Conservation (phyloP, 2,113 vertebrate species). For the Phycodurus eques region DNA sequence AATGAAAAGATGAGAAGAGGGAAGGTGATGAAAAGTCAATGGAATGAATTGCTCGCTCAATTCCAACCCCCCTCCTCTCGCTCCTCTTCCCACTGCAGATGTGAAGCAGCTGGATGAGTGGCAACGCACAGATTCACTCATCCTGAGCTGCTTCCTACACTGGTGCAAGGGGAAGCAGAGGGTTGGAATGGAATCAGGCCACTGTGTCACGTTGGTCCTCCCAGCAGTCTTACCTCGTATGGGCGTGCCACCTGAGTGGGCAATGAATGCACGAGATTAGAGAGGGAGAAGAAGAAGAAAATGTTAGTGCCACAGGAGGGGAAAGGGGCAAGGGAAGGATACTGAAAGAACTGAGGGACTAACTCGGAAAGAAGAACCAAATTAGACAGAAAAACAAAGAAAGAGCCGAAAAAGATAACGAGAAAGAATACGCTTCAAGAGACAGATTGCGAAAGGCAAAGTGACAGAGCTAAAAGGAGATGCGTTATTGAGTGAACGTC, state of each 20-base stretch:
- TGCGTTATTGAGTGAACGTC: conserved; percentile 59
- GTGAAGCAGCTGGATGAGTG: conserved; percentile 48
- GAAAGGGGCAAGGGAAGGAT: conserved; percentile 39
- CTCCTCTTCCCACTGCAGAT: conserved; percentile 48
- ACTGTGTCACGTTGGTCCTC: conserved; percentile 70
- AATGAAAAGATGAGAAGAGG: conserved; percentile 39
- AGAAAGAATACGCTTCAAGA: conserved; percentile 53
- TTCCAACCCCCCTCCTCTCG: conserved; percentile 63
- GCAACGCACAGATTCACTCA: conserved; percentile 46
- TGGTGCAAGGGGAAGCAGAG: conserved; percentile 52
- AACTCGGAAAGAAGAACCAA: conserved; percentile 58
- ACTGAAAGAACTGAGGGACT: conserved; percentile 19
- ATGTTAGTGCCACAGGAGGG: conserved; percentile 69
- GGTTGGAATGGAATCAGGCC: conserved; percentile 66
- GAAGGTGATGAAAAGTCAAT: conserved; percentile 50
- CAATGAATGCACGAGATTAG: conserved; percentile 78
- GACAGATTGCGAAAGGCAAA: conserved; percentile 48
- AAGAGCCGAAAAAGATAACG: conserved; percentile 33
- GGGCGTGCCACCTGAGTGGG: conserved; percentile 76
- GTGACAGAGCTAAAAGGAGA: conserved; percentile 58
- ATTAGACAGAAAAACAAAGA: conserved; percentile 61
- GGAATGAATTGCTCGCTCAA: conserved; percentile 59
- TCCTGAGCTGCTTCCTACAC: conserved; percentile 46
- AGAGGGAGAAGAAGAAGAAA: conserved; percentile 77
- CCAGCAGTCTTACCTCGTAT: conserved; percentile 76